Evolutionary conservation across 2,113 vertebrate genomes (phyloP), one percentile per base, ranked within the genome.

Genomic region (Gopherus flavomarginatus): DNA sequence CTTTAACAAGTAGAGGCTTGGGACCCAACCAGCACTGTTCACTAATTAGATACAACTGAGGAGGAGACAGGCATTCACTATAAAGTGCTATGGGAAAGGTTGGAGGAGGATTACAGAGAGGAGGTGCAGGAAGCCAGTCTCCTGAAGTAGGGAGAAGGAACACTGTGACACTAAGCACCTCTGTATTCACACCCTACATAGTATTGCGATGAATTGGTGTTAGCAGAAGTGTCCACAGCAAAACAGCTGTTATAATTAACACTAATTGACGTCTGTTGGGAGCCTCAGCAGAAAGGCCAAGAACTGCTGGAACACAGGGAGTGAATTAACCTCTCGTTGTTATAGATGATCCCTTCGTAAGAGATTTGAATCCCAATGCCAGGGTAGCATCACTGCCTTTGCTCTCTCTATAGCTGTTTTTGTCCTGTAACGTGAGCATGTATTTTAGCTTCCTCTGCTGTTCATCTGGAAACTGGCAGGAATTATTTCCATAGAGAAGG

Each of bases 261-360:
- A 57, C 53, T 94, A 90, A 94, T 65, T 85, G 22, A 57, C 88
- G 92, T 38, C n/a, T 94, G 93, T 82, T 95, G 85, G 90, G 91
- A 88, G 80, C 62, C 94, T 94, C 65, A 93, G 82, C 22, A 96
- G 90, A 92, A 97, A 87, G 31, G 81, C 57, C 72, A 95, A 94
- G 89, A 69, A 38, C 11, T 81, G 81, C 27, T 87, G 92, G 62
- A 95, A 62, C 38, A 24, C 57, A 95, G 81, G 91, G 53, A 16
- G 93, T 94, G 69, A 87, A 94, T 86, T 94, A 92, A 86, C 85
- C 93, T 95, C 87, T 79, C 52, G 54, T 65, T 75, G 94, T 95
- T 97, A 96, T 92, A 96, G 96, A 92, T 92, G 87, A 92, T 94
- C 93, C 90, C 96, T 97, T 96, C 90, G 94, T 93, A 92, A 93